Percentiles rank a stretch among this genome's conserved stretches.
phyloP scores from a whole-genome alignment of 2,797 vertebrate species.

The Parauchenoglanis ngamensis region DNA sequence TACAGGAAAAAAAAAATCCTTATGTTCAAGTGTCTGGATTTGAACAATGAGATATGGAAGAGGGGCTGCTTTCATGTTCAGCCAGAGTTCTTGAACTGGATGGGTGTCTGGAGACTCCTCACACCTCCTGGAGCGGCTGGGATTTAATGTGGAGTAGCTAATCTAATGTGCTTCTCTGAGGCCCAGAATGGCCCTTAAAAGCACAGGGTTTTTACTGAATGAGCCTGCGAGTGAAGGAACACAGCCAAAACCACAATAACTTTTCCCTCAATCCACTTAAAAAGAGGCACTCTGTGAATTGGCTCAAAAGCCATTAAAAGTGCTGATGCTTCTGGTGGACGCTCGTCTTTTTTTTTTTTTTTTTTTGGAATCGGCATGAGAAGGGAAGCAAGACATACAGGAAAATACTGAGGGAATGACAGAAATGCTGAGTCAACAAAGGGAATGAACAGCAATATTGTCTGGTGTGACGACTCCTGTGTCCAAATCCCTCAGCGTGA shows the following conservation, averaged over 20 bases:
- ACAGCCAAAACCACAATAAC: conserved; percentile 51
- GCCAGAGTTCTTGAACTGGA: conserved; percentile 40
- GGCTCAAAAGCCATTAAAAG: conserved; percentile 37
- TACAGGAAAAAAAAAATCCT: background rate
- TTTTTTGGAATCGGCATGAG: background rate
- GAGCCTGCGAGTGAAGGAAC: conserved; percentile 52
- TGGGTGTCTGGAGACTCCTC: conserved; percentile 41
- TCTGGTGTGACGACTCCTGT: background rate
- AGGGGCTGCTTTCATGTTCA: conserved; percentile 34
- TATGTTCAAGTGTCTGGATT: background rate
- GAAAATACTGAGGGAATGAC: conserved; percentile 21
- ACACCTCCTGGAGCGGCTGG: conserved; percentile 27
- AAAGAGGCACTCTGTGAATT: conserved; percentile 52
- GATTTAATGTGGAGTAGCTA: conserved; percentile 48
- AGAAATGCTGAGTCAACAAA: conserved; percentile 33
- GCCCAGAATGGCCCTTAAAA: conserved; percentile 44
- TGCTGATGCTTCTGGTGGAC: conserved; percentile 28
- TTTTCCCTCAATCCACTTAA: conserved; percentile 51
- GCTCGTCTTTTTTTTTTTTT: background rate
- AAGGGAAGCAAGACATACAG: background rate
- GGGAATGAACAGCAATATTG: background rate
- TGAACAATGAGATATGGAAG: background rate
- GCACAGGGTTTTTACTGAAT: conserved; percentile 44
- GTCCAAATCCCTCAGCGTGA: conserved; percentile 8
- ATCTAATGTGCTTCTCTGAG: conserved; percentile 48